phyloP scores from a whole-genome alignment of 2,113 vertebrate genomes.

The Nestor notabilis region DNA sequence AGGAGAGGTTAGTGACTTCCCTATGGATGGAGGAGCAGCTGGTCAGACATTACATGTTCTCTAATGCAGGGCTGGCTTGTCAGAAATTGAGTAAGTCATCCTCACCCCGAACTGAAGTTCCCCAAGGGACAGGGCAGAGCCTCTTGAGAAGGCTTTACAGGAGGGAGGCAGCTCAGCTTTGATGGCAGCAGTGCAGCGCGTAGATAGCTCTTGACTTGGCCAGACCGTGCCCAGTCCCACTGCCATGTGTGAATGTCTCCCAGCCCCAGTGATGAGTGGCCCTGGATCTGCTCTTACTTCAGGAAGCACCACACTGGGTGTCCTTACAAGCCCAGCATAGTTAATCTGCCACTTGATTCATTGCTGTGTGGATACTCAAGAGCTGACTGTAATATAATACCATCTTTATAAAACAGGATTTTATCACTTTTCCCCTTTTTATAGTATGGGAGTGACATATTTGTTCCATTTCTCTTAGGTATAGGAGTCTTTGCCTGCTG shows the following conservation, averaged over 20 bases:
- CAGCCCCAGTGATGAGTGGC: fast-evolving
- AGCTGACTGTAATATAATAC: background rate
- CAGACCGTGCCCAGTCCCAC: fast-evolving
- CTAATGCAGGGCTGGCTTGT: background rate
- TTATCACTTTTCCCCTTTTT: conserved; percentile 7
- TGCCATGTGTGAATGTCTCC: fast-evolving
- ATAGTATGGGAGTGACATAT: background rate
- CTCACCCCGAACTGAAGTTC: background rate
- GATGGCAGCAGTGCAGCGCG: fast-evolving
- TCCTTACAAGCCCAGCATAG: background rate
- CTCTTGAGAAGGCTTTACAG: background rate
- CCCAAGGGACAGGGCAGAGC: background rate
- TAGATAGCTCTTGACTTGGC: background rate
- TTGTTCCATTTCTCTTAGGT: conserved; percentile 40
- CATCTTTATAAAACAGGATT: conserved; percentile 19
- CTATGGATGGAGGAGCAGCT: background rate
- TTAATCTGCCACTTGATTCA: background rate
- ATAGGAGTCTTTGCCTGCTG: background rate
- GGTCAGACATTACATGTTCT: background rate
- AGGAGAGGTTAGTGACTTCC: background rate
- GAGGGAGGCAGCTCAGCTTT: background rate
- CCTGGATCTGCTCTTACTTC: background rate
- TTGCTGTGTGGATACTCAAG: background rate
- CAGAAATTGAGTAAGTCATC: background rate
- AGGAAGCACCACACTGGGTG: background rate